phyloP scores from a whole-genome alignment of 2,888 invertebrate species.

The Drosophila mettleri region DNA sequence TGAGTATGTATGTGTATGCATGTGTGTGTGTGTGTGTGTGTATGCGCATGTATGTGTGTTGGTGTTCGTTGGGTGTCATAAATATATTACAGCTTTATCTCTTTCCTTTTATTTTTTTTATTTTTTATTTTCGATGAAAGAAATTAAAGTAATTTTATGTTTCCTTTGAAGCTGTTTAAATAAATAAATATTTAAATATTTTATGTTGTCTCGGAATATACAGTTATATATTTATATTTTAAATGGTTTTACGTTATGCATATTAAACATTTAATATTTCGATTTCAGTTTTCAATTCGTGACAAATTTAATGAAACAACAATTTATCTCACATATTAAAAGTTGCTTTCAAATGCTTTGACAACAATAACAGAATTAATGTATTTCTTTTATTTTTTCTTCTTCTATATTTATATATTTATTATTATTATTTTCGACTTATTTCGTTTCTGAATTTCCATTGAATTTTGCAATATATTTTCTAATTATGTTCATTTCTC shows the following conservation, averaged over 20 bases:
- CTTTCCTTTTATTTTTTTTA: background rate
- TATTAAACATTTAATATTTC: slow-evolving; percentile 67
- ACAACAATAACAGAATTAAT: slow-evolving; percentile 74
- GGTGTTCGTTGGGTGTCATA: slow-evolving; percentile 47
- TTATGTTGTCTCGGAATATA: slow-evolving; percentile 29
- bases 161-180: slow-evolving; percentile 49
- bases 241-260: slow-evolving; percentile 20
- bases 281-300: slow-evolving; percentile 33
- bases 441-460: slow-evolving; percentile 38
- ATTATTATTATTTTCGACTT: slow-evolving; percentile 32
- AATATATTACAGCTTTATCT: slow-evolving; percentile 36
- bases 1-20: slow-evolving; percentile 14
- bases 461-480: slow-evolving; percentile 36
- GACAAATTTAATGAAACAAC: slow-evolving; percentile 78
- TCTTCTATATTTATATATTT: slow-evolving; percentile 28
- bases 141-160: slow-evolving; percentile 25
- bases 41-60: slow-evolving; percentile 33
- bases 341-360: slow-evolving; percentile 54
- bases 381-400: slow-evolving; percentile 33
- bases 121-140: slow-evolving; percentile 16
- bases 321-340: slow-evolving; percentile 65
- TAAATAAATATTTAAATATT: slow-evolving; percentile 38
- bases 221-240: slow-evolving; percentile 48
- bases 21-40: slow-evolving; percentile 1
- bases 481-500: slow-evolving; percentile 13